A percentile compares a stretch with the other conserved stretches of the same genome.
phyloP scores from a whole-genome alignment of 1,140 invertebrate species.

The Rhopalosiphum maidis region DNA sequence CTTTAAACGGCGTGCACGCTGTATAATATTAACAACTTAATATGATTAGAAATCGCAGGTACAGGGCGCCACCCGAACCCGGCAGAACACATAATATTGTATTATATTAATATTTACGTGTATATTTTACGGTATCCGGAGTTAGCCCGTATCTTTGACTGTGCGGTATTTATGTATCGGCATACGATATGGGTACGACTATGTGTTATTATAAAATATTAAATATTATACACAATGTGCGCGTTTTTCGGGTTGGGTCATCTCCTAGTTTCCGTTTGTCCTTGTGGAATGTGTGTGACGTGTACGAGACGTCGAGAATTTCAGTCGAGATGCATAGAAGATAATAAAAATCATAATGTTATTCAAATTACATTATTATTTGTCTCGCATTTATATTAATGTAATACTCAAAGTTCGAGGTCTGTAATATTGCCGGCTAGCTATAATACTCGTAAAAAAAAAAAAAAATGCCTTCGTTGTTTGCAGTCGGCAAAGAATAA shows the following conservation, averaged over 20 bases:
- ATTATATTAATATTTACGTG: conserved; percentile 4
- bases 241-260: neutral
- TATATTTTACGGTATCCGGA: neutral
- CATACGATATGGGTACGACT: neutral
- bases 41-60: neutral
- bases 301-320: neutral
- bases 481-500: neutral
- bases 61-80: neutral
- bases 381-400: neutral
- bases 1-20: neutral
- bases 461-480: neutral
- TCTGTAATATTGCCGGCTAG: neutral
- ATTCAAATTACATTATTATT: neutral
- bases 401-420: neutral
- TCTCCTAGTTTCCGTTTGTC: conserved; percentile 7
- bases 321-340: neutral
- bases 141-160: neutral
- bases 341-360: conserved; percentile 15
- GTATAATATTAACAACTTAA: neutral
- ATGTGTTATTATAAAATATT: neutral
- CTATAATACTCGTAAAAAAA: neutral
- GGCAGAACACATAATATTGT: neutral
- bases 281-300: neutral
- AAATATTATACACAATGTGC: neutral
- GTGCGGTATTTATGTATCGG: neutral